Base-by-base conservation (phyloP, 2,113 vertebrate species). In the Ginglymostoma cirratum region DNA sequence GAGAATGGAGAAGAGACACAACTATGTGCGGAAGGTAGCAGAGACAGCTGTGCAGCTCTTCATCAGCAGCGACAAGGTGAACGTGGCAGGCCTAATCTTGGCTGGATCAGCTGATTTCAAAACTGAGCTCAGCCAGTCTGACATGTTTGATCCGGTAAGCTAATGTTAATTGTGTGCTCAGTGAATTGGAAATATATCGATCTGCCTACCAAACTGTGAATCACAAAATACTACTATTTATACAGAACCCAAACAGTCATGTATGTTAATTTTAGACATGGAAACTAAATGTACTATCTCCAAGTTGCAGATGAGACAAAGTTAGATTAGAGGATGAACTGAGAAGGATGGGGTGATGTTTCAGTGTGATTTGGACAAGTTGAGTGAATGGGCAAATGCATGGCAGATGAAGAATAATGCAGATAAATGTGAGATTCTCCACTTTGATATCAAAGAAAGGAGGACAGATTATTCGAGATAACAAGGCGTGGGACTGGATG, bases 121-220 rank as follows among this genome's bases (percentile, higher is more conserved):
- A 98, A 99, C 99, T 0, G 99, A 99, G 96, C 98, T 99, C 96
- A 99, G 99, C 97, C 99, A 99, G 76, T 99, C 99, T 1, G 99
- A 99, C 97, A 99, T 99, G 99, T 99, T 99, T 96, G 99, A 99
- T 97, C 99, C 99, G 98, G 99, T 99, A 97, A 98, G 98, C 97
- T 78, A 38, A 48, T 45, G 0, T 42, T 48, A 52, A 48, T 38
- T 87, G 12, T 34, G 52, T 14, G n/a, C 27, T 89, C 14, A 65
- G 0, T 90, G 23, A 66, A n/a, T 38, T 38, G 3, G 12, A 10
- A 92, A 19, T 66, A 34, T 15, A 66, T 66, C n/a, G 1, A 48
- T 23, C 17, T 48, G 45, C 45, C 23, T 86, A 15, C 23, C 42
- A 5, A 48, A 0, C 3, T 85, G 15, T 6, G 83, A 24, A 48